Percentiles rank a stretch among this genome's conserved stretches.
Evolutionary conservation across 2,797 vertebrate genomes (phyloP).

Genomic region (Lithobates pipiens): DNA sequence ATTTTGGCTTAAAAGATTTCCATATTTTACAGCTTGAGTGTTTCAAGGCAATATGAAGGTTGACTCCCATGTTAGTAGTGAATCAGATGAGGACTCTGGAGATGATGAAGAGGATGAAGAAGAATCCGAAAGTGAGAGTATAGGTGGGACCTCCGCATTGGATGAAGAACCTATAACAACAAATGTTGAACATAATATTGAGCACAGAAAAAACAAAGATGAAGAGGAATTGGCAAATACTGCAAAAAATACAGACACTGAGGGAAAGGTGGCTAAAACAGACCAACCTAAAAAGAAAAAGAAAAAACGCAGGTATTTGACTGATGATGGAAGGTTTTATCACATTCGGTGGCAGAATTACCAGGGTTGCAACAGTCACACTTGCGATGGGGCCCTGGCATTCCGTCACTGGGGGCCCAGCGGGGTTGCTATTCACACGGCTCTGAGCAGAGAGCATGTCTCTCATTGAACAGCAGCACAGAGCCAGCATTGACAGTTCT

Average conservation of each 20-base stretch:
- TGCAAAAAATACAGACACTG: neutral
- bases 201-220: neutral
- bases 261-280: neutral
- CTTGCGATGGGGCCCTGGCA: too few species aligned
- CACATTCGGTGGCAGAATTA: too few species aligned
- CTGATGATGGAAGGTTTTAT: neutral
- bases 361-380: too few species aligned
- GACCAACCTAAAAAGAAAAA: constrained; percentile 66
- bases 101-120: constrained; percentile 65
- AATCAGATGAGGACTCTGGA: constrained; percentile 63
- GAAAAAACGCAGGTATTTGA: constrained; percentile 67
- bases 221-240: neutral
- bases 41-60: constrained; percentile 39
- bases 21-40: constrained; percentile 5
- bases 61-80: constrained; percentile 14
- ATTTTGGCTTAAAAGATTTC: neutral
- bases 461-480: too few species aligned
- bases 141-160: neutral
- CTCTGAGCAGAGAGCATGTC: too few species aligned
- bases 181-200: neutral
- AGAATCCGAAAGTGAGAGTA: constrained; percentile 60
- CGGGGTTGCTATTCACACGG: too few species aligned
- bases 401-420: too few species aligned
- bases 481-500: too few species aligned
- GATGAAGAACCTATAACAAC: neutral